Conservation (phyloP, 2,797 vertebrate genomes). For the Poecilia wingei region DNA sequence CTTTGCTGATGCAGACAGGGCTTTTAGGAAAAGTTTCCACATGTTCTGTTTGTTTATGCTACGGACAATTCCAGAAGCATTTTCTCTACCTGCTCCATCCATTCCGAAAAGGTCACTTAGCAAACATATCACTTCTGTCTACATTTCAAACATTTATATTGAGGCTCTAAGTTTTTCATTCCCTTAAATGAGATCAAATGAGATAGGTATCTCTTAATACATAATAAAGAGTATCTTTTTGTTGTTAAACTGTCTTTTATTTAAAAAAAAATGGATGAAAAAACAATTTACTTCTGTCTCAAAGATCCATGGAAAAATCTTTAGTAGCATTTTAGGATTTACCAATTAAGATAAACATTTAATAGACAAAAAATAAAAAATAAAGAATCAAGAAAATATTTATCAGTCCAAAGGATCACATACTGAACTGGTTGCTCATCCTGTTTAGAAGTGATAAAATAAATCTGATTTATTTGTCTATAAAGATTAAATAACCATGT, state of each 20-base stretch:
- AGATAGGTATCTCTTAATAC: not conserved
- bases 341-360: not conserved
- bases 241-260: not conserved
- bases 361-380: not conserved
- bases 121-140: not conserved
- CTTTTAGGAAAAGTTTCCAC: not conserved
- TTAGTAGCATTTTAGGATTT: not conserved
- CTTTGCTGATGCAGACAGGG: not conserved
- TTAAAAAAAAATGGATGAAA: not conserved
- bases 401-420: not conserved
- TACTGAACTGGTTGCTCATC: not conserved
- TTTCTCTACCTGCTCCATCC: not conserved
- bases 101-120: not conserved
- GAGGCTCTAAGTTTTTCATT: not conserved
- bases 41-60: not conserved
- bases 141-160: not conserved
- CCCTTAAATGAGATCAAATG: not conserved
- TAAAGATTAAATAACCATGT: not conserved
- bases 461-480: not conserved
- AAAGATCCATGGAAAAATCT: not conserved
- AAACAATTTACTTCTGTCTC: not conserved
- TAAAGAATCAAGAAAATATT: not conserved
- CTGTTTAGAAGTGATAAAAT: not conserved
- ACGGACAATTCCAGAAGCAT: not conserved
- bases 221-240: not conserved